Conservation (phyloP, 2,113 vertebrate genomes). For the Dipodomys merriami region DNA sequence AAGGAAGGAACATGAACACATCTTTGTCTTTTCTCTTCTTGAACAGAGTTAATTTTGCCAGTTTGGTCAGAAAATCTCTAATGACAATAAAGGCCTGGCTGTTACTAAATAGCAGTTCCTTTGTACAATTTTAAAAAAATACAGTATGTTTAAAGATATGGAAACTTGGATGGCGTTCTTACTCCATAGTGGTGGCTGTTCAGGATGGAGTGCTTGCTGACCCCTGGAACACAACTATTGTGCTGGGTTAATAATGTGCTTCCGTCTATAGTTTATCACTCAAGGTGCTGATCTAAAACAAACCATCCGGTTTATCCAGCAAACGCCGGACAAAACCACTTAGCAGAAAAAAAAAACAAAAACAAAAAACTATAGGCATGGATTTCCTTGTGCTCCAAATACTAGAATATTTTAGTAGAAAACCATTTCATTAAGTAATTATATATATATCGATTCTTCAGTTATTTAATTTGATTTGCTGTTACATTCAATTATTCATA, state of each 20-base stretch:
- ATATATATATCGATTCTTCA: conserved; percentile 9
- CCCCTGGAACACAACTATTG: conserved; percentile 84
- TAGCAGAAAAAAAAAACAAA: conserved; percentile 51
- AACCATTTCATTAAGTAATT: conserved; percentile 54
- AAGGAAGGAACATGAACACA: conserved; percentile 52
- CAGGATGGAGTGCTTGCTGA: conserved; percentile 87
- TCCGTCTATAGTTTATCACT: conserved; percentile 75
- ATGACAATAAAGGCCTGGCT: conserved; percentile 49
- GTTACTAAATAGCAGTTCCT: conserved; percentile 48
- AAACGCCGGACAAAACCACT: conserved; percentile 62
- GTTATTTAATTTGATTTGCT: conserved; percentile 37
- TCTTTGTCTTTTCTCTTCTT: conserved; percentile 77
- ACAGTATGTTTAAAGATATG: conserved; percentile 47
- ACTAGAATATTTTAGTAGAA: conserved; percentile 28
- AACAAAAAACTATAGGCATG: not conserved
- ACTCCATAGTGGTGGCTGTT: conserved; percentile 51
- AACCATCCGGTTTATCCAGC: conserved; percentile 69
- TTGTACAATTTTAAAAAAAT: conserved; percentile 54
- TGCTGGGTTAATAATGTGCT: conserved; percentile 80
- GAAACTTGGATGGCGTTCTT: conserved; percentile 81
- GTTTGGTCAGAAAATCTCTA: conserved; percentile 74
- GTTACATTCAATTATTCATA: not conserved
- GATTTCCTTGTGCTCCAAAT: conserved; percentile 69
- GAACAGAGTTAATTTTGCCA: conserved; percentile 71
- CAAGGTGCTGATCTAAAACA: conserved; percentile 71